These are phyloP conservation scores for Amblyopsis hoosieri DNA, from an alignment of 2,797 vertebrate genomes.

Conservation along the genomic window DNA sequence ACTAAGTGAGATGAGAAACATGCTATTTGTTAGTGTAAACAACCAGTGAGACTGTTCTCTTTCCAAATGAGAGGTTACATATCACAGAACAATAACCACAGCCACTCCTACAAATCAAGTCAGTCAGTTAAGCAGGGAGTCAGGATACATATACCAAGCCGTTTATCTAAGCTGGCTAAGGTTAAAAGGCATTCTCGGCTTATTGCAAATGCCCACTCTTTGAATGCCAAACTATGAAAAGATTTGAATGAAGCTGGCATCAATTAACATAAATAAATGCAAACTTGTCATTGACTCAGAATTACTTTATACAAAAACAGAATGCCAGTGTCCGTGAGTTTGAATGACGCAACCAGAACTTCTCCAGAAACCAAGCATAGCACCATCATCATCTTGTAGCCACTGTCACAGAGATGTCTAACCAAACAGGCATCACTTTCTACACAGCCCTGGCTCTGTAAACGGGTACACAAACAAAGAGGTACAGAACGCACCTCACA, in stretches of 20 bases:
- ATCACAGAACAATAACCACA: conserved; percentile 45
- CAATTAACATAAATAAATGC: conserved; percentile 13
- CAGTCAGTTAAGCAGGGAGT: conserved; percentile 29
- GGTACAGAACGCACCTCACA: too few relatives aligned
- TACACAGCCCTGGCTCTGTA: too few relatives aligned
- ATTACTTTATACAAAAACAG: conserved; percentile 29
- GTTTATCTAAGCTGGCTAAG: conserved; percentile 18
- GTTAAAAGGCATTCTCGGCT: neutral
- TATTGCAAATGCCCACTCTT: neutral
- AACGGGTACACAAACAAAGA: too few relatives aligned
- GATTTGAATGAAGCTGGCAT: conserved; percentile 10
- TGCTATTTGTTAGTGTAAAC: conserved; percentile 43
- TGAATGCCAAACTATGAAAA: neutral
- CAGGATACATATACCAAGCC: conserved; percentile 12
- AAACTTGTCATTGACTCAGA: conserved; percentile 31
- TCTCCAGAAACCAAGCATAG: neutral
- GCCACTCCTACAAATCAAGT: conserved; percentile 45
- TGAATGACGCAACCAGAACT: conserved; percentile 44
- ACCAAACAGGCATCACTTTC: conserved; percentile 34
- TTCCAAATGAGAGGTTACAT: conserved; percentile 70
- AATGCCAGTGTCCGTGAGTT: conserved; percentile 39
- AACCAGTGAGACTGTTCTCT: conserved; percentile 49
- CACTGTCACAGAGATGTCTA: conserved; percentile 35
- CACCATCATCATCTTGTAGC: neutral
- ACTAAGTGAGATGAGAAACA: conserved; percentile 45